These are phyloP conservation scores for Gortyna flavago DNA, from an alignment of 2,888 invertebrate genomes.

Conservation along the genomic window DNA sequence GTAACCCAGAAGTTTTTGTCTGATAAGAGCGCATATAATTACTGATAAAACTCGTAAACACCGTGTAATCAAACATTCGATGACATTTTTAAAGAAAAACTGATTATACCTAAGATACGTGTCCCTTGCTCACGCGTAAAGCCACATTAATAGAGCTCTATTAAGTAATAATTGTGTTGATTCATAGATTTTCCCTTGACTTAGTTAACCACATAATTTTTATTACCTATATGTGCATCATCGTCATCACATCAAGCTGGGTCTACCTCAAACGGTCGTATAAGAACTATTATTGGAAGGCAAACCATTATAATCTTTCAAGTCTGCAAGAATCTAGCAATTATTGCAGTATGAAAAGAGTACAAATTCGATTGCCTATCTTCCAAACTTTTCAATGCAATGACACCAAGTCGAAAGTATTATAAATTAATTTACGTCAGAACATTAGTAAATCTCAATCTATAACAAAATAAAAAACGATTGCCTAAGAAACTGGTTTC, in stretches of 20 bases:
- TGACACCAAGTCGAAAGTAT: slow-evolving; percentile 20
- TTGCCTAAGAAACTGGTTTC: slow-evolving; percentile 55
- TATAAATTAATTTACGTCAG: slow-evolving; percentile 28
- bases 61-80: slow-evolving; percentile 43
- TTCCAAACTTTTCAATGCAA: background rate
- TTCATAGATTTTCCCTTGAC: slow-evolving; percentile 31
- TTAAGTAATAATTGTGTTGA: slow-evolving; percentile 18
- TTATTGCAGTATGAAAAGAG: background rate
- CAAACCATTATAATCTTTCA: background rate
- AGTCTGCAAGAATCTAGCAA: background rate
- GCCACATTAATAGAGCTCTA: background rate
- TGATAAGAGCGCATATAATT: slow-evolving; percentile 53
- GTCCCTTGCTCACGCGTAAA: background rate
- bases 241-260: background rate
- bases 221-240: slow-evolving; percentile 4
- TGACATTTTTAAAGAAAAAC: slow-evolving; percentile 28
- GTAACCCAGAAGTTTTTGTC: slow-evolving; percentile 44
- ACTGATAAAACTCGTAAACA: slow-evolving; percentile 60
- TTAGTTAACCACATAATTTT: slow-evolving; percentile 9
- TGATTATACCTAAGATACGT: background rate
- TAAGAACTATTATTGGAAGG: background rate
- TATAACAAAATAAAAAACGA: slow-evolving; percentile 13
- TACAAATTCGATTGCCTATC: background rate
- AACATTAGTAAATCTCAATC: slow-evolving; percentile 30
- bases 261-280: background rate